phyloP scores from a whole-genome alignment of 2,888 invertebrate species.

The Dusona sp. region DNA sequence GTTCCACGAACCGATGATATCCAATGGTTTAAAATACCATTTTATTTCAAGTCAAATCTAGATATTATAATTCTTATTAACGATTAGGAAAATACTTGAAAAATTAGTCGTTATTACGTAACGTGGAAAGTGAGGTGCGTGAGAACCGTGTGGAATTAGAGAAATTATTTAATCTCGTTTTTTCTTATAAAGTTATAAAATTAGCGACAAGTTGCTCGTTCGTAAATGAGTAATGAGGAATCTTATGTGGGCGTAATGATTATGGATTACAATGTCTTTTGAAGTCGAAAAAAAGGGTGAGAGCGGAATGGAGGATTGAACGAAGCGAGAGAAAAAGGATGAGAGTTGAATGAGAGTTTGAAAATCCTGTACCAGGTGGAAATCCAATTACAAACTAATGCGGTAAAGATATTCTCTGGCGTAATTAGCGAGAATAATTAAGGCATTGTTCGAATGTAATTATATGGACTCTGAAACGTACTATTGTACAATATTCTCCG shows the following conservation, averaged over 20 bases:
- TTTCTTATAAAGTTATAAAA: conserved; percentile 6
- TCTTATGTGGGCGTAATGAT: conserved; percentile 9
- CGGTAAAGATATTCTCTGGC: conserved; percentile 61
- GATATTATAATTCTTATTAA: conserved; percentile 19
- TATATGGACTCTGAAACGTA: conserved; percentile 16
- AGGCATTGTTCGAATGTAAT: conserved; percentile 72
- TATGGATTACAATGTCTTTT: conserved; percentile 21
- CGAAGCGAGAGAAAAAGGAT: background rate
- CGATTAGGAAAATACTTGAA: conserved; percentile 19
- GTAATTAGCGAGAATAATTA: conserved; percentile 75
- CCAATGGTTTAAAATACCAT: background rate
- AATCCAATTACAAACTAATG: conserved; percentile 70
- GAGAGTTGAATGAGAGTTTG: conserved; percentile 52
- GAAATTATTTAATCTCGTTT: background rate
- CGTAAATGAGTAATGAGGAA: background rate
- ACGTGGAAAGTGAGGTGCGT: conserved; percentile 18
- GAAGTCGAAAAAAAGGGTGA: background rate
- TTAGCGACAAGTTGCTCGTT: conserved; percentile 32
- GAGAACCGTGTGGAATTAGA: conserved; percentile 12
- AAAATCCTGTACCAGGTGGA: conserved; percentile 61
- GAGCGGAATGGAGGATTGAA: background rate
- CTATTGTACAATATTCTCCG: conserved; percentile 35
- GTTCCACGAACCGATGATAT: background rate
- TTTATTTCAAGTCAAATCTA: background rate
- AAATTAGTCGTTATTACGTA: background rate